Conservation (phyloP, 1,140 invertebrate species). For the Zaprionus tsacasi region DNA sequence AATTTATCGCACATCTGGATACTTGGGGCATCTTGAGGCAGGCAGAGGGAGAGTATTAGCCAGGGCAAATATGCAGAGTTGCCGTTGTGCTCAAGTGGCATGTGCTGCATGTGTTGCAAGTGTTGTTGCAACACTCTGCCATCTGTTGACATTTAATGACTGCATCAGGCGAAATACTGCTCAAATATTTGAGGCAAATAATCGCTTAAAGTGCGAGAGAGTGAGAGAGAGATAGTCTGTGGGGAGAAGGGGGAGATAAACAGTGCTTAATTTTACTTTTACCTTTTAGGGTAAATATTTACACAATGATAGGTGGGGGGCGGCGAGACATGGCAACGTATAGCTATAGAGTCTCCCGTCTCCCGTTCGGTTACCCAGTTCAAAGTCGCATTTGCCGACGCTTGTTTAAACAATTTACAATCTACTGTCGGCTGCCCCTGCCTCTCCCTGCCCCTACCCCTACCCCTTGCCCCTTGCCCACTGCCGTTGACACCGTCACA, state of each 20-base stretch:
- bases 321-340: background rate
- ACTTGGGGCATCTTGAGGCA: background rate
- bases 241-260: slow-evolving; percentile 1
- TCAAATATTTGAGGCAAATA: slow-evolving; percentile 9
- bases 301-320: slow-evolving; percentile 23
- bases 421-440: background rate
- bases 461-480: too few relatives aligned
- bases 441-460: background rate
- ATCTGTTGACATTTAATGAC: slow-evolving; percentile 3
- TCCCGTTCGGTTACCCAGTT: slow-evolving; percentile 31
- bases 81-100: background rate
- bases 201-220: slow-evolving; percentile 2
- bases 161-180: slow-evolving; percentile 5
- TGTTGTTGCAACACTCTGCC: slow-evolving; percentile 2
- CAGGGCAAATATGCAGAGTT: too few relatives aligned
- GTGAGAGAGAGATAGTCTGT: background rate
- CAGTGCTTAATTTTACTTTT: slow-evolving; percentile 12
- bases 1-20: background rate
- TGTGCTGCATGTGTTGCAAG: slow-evolving; percentile 2
- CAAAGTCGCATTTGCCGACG: slow-evolving; percentile 64
- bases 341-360: background rate
- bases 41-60: too few relatives aligned
- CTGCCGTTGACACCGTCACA: slow-evolving; percentile 31
- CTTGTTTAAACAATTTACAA: slow-evolving; percentile 74
- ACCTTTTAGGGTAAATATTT: slow-evolving; percentile 68